Evolutionary conservation across 1,140 invertebrate species (phyloP).

Genomic region (Papilio dardanus): DNA sequence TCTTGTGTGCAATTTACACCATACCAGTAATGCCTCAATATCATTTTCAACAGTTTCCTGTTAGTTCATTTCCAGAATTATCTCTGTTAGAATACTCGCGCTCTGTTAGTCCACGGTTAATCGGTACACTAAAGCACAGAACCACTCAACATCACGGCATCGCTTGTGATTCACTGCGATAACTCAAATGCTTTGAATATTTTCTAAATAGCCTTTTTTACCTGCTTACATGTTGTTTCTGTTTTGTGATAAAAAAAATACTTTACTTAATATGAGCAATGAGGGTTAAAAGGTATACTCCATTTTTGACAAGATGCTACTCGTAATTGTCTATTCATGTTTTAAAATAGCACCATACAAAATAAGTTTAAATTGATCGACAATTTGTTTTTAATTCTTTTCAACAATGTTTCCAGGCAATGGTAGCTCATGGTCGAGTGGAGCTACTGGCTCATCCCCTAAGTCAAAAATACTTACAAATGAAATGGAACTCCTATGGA

Average conservation of each 20-base stretch:
- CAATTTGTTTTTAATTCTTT: conserved; percentile 18
- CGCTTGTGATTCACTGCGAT: neutral
- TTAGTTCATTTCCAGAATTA: too few relatives aligned
- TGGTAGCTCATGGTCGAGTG: conserved; percentile 91
- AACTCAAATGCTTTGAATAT: neutral
- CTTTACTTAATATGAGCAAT: neutral
- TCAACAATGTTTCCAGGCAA: conserved; percentile 83
- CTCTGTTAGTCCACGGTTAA: neutral
- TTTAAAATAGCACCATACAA: neutral
- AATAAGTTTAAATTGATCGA: conserved; percentile 1
- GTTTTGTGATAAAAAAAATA: neutral
- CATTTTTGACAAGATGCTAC: neutral
- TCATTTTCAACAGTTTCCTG: neutral
- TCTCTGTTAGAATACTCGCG: neutral
- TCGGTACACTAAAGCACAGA: neutral
- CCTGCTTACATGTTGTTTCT: neutral
- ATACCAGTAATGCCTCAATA: neutral
- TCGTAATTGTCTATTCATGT: neutral
- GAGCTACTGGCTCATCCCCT: conserved; percentile 91
- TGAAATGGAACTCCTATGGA: conserved; percentile 94
- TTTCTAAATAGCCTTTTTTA: neutral
- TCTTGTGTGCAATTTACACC: conserved; percentile 8
- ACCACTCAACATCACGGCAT: neutral
- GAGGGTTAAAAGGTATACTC: neutral
- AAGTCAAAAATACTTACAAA: conserved; percentile 92